Percentiles rank a stretch among this genome's conserved stretches.
These are phyloP conservation scores for Hylyphantes graminicola DNA, from an alignment of 1,140 invertebrate species.

Conservation along the genomic window DNA sequence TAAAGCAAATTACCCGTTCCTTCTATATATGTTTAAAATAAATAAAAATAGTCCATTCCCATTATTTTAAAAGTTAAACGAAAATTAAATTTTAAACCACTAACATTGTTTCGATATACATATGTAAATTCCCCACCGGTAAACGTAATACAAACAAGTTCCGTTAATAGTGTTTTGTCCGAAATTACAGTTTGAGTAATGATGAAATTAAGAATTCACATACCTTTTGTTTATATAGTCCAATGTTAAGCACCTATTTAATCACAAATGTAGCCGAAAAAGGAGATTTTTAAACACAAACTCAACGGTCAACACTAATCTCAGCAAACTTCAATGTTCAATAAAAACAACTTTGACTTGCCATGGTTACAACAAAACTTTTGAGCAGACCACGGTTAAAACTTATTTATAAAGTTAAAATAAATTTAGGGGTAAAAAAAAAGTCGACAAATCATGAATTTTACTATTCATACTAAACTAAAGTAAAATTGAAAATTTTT, in stretches of 20 bases:
- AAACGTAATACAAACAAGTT: no score
- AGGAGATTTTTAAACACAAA: neutral
- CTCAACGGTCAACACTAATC: slow-evolving; percentile 28
- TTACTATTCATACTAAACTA: no score
- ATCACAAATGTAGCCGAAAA: no score
- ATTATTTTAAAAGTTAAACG: no score
- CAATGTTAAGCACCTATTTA: neutral
- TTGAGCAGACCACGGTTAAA: slow-evolving; percentile 15
- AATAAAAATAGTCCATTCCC: no score
- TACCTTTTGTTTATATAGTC: neutral
- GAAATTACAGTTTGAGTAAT: neutral
- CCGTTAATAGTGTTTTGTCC: neutral
- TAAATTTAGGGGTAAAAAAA: neutral
- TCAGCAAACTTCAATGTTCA: slow-evolving; percentile 38
- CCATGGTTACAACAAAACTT: slow-evolving; percentile 42
- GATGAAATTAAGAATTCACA: neutral
- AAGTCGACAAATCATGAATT: neutral
- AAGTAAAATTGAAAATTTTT: no score
- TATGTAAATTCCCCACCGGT: no score
- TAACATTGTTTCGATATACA: no score
- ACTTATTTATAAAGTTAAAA: slow-evolving; percentile 27
- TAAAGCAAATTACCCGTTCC: no score
- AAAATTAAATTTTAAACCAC: no score
- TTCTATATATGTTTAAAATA: no score
- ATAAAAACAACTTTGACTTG: slow-evolving; percentile 22